These are phyloP conservation scores for Lepus townsendii DNA, from an alignment of 2,797 vertebrate species.

Conservation along the genomic window DNA sequence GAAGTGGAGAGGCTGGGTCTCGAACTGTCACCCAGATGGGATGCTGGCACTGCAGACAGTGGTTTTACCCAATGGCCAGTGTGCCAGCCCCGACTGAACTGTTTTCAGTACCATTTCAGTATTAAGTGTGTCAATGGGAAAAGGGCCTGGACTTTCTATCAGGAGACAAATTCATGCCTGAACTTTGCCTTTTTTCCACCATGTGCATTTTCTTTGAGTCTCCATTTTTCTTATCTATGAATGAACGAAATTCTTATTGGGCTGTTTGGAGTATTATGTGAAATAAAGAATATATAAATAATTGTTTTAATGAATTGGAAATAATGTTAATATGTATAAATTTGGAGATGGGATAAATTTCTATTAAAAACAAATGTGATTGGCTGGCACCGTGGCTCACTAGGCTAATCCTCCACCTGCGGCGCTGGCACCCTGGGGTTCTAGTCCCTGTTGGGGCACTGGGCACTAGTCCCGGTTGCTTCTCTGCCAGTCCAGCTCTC, in stretches of 20 bases:
- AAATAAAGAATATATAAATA: not conserved
- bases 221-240: not conserved
- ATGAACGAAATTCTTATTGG: not conserved
- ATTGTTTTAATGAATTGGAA: constrained; percentile 2
- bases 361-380: constrained; percentile 18
- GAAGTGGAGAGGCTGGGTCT: too few relatives aligned
- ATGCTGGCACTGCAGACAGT: too few relatives aligned
- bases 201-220: not conserved
- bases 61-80: too few relatives aligned
- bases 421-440: too few relatives aligned
- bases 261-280: not conserved
- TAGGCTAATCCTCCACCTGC: too few relatives aligned
- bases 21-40: too few relatives aligned
- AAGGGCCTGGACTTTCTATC: not conserved
- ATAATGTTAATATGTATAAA: not conserved
- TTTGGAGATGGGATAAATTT: not conserved
- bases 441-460: too few relatives aligned
- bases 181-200: not conserved
- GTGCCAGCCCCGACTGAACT: too few relatives aligned
- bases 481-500: too few relatives aligned
- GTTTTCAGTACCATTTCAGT: not conserved
- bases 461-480: too few relatives aligned
- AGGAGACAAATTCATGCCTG: not conserved
- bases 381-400: too few relatives aligned
- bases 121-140: not conserved